These are phyloP conservation scores for Oryctolagus cuniculus DNA, from an alignment of 2,113 vertebrate species.

Conservation along the genomic window DNA sequence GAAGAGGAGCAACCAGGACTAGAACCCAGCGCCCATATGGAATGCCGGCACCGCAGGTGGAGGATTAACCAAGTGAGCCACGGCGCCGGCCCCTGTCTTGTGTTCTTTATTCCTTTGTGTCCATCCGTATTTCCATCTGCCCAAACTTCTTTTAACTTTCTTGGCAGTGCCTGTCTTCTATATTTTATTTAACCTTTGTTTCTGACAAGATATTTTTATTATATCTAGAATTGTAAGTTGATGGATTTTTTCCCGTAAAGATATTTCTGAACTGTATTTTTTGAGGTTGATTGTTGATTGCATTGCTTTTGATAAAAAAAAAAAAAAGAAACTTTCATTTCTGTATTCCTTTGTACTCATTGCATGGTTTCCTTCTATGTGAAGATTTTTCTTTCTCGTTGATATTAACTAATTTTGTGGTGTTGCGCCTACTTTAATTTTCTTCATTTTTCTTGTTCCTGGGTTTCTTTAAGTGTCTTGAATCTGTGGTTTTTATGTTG, in stretches of 20 bases:
- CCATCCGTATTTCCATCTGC: not conserved
- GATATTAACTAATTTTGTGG: not conserved
- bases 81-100: not conserved
- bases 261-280: not conserved
- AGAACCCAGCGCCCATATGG: accelerated
- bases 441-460: not conserved
- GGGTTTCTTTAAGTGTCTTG: not conserved
- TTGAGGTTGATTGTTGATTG: not conserved
- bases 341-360: not conserved
- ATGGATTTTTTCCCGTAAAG: not conserved
- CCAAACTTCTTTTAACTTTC: not conserved
- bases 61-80: no score
- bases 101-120: not conserved
- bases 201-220: not conserved
- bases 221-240: not conserved
- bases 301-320: not conserved
- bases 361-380: not conserved
- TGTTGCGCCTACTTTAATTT: not conserved
- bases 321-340: not conserved
- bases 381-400: not conserved
- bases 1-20: no score
- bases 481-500: not conserved
- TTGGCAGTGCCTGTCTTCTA: not conserved
- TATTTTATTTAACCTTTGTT: not conserved
- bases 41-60: no score